Base-by-base conservation (phyloP, 2,888 invertebrate genomes). In the Lochmaea crataegi region DNA sequence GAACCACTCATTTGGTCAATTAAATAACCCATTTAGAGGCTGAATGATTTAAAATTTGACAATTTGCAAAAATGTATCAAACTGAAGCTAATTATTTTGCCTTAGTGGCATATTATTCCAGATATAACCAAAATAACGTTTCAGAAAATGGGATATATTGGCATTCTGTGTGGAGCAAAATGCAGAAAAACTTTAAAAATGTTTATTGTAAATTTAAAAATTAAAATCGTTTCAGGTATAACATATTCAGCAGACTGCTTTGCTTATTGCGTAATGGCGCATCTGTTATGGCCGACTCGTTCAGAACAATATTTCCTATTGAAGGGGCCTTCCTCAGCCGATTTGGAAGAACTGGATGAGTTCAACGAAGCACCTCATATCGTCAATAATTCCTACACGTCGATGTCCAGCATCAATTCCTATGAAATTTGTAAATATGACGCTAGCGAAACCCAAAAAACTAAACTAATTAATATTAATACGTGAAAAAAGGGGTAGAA, bases 231-330 rank as follows among this genome's bases (percentile, higher is more conserved):
- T 88, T 1, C 87, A 96, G 98, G 97, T 83, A 97, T 98, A 83
- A 96, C 96, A 26, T 96, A 96, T 85, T 96, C 97, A 1, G 98
- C 97, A 0, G 98, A 99, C 85, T 96, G 97, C 86, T 90, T 98
- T 82, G 98, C 97, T 0, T 97, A 96, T 85, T 95, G 96, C 81
- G 95, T 97, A 51, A 95, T 98, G 94, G 94, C 97, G 0, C 98
- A 98, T 85, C 88, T 99, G 76, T 88, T 99, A 76, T 99, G 98
- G 98, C 98, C 98, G 53, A 96, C 96, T 68, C 90, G 97, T 68
- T 95, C 96, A 51, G 96, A 97, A 81, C 95, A 97, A 86, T 97
- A 97, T 88, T 92, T 97, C 83, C 88, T 96, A 71, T 88, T 96
- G 48, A 93, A 95, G 48, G 93, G 92, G 57, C 89, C 91, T 72